A percentile compares a stretch with the other conserved stretches of the same genome.
Conservation (phyloP, 2,888 invertebrate genomes). For the Rambutsinella grinnellia region DNA sequence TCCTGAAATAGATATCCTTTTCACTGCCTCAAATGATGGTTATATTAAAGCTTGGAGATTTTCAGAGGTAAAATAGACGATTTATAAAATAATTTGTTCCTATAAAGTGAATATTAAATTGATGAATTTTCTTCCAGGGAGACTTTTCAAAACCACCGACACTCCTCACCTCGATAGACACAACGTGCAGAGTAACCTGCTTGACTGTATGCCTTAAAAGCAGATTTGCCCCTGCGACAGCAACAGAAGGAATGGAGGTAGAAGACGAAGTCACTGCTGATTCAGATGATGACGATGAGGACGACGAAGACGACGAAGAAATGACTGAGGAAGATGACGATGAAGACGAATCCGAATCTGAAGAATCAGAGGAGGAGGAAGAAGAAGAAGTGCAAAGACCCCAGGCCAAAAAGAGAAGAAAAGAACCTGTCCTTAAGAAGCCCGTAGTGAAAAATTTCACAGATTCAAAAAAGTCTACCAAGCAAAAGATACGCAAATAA, state of each 20-base stretch:
- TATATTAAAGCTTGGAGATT: conserved; percentile 81
- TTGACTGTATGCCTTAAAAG: conserved; percentile 71
- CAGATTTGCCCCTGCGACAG: too few relatives aligned
- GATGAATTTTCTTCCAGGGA: conserved; percentile 16
- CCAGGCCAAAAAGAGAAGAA: too few relatives aligned
- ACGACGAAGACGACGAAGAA: conserved; percentile 17
- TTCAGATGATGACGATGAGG: not conserved
- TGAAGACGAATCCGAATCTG: conserved; percentile 23
- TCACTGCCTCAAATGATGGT: conserved; percentile 83
- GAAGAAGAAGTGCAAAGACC: too few relatives aligned
- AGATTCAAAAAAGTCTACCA: too few relatives aligned
- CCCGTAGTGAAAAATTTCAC: too few relatives aligned
- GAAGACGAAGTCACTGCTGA: conserved; percentile 22
- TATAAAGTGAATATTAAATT: not conserved
- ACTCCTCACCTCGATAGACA: conserved; percentile 75
- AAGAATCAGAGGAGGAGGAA: too few relatives aligned
- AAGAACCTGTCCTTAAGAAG: too few relatives aligned
- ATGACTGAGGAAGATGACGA: conserved; percentile 19
- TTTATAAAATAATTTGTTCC: conserved; percentile 10
- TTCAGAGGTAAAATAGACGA: conserved; percentile 63
- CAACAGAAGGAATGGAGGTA: conserved; percentile 26
- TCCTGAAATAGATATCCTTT: conserved; percentile 63
- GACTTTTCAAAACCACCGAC: conserved; percentile 67
- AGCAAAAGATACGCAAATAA: too few relatives aligned
- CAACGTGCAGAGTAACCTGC: conserved; percentile 82